These are phyloP conservation scores for Macquaria ambigua DNA, from an alignment of 2,113 vertebrate genomes.

Conservation along the genomic window DNA sequence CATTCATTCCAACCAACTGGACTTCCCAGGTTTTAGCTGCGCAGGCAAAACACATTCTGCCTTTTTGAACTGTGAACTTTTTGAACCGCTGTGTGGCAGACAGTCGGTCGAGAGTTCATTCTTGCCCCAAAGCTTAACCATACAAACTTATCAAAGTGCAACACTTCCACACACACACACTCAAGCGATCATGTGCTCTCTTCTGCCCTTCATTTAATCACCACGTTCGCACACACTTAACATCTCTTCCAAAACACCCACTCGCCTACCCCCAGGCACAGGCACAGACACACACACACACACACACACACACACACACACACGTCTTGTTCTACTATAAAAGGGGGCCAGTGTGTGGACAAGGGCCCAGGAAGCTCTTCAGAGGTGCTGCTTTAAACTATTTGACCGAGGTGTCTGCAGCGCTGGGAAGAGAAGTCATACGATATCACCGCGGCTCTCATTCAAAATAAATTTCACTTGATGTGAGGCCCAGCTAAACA, in stretches of 20 bases:
- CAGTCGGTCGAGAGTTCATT: conserved; percentile 23
- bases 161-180: not conserved
- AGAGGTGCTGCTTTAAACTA: conserved; percentile 38
- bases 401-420: conserved; percentile 46
- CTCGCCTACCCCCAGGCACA: conserved; percentile 12
- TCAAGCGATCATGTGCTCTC: conserved; percentile 33
- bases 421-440: conserved; percentile 23
- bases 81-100: conserved; percentile 51
- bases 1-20: conserved; percentile 16
- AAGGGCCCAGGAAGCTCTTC: conserved; percentile 24
- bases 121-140: conserved; percentile 46
- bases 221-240: conserved; percentile 32
- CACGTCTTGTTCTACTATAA: conserved; percentile 11
- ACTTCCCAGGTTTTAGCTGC: conserved; percentile 33
- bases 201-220: conserved; percentile 16
- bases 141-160: conserved; percentile 28
- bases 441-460: conserved; percentile 34
- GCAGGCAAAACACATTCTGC: conserved; percentile 25
- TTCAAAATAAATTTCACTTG: conserved; percentile 42
- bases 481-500: conserved; percentile 41
- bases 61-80: conserved; percentile 41
- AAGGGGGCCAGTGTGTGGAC: conserved; percentile 24
- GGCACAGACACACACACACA: no score
- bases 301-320: not conserved
- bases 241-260: conserved; percentile 32